phyloP scores from a whole-genome alignment of 1,140 invertebrate species.

The Drosophila kohkoa region DNA sequence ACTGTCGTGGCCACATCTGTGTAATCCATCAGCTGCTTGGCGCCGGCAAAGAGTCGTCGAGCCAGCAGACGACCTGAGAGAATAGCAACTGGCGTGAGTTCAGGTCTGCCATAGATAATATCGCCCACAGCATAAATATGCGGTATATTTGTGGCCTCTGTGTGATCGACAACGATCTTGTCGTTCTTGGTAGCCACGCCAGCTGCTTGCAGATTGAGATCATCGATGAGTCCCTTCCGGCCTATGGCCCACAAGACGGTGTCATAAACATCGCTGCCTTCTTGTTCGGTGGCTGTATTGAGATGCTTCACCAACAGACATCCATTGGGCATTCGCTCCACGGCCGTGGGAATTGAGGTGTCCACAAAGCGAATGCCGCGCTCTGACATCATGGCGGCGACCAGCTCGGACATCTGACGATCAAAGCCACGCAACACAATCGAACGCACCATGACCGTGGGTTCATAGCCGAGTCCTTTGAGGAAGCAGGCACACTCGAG shows the following conservation, averaged over 20 bases:
- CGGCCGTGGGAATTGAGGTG: conserved; percentile 90
- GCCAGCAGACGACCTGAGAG: conserved; percentile 95
- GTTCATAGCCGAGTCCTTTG: conserved; percentile 93
- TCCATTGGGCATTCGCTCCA: conserved; percentile 89
- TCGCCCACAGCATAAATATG: conserved; percentile 98
- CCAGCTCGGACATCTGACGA: conserved; percentile 96
- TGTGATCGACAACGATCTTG: conserved; percentile 88
- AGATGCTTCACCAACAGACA: conserved; percentile 90
- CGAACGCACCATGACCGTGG: conserved; percentile 96
- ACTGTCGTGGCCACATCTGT: conserved; percentile 97
- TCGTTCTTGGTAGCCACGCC: conserved; percentile 87
- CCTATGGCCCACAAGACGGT: conserved; percentile 95
- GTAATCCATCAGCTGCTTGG: conserved; percentile 92
- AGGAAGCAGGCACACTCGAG: conserved; percentile 98
- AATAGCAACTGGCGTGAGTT: conserved; percentile 98
- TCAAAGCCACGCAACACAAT: conserved; percentile 99
- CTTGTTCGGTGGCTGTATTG: conserved; percentile 85
- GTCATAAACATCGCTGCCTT: conserved; percentile 90
- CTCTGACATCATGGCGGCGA: conserved; percentile 93
- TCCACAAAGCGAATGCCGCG: conserved; percentile 93
- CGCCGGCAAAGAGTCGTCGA: conserved; percentile 88
- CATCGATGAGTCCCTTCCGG: conserved; percentile 89
- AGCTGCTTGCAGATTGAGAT: conserved; percentile 89
- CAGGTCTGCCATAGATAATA: conserved; percentile 93
- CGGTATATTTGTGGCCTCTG: conserved; percentile 94